phyloP scores from a whole-genome alignment of 2,888 invertebrate species.

The Choreutis nemorana region DNA sequence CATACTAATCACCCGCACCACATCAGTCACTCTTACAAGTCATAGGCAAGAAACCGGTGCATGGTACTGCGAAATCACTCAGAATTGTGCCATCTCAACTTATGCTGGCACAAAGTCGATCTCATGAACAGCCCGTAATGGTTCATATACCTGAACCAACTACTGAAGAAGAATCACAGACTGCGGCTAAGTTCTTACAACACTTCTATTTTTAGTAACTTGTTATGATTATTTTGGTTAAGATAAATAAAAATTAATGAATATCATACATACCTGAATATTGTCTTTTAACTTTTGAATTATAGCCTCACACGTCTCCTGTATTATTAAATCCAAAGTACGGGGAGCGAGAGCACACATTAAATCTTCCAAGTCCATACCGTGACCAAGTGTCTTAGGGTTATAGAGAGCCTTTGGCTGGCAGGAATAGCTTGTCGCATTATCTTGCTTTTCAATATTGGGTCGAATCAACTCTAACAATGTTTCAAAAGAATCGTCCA shows the following conservation, averaged over 20 bases:
- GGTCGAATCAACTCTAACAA: conserved; percentile 10
- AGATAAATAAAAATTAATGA: conserved; percentile 5
- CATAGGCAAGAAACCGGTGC: conserved; percentile 4
- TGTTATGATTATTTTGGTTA: conserved; percentile 5
- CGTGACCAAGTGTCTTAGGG: conserved; percentile 9
- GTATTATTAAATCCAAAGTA: conserved; percentile 7
- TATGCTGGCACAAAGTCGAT: conserved; percentile 5
- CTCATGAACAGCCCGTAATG: conserved; percentile 7
- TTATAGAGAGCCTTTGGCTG: conserved; percentile 9
- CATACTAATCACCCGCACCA: conserved; percentile 3
- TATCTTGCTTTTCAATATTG: conserved; percentile 10
- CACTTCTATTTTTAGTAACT: conserved; percentile 3
- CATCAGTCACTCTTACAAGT: conserved; percentile 4
- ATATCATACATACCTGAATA: conserved; percentile 5
- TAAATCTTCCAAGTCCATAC: conserved; percentile 8
- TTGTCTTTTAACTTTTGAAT: conserved; percentile 7
- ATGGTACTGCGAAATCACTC: conserved; percentile 5
- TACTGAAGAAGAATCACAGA: conserved; percentile 5
- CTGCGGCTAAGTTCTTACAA: conserved; percentile 4
- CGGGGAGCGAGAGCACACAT: conserved; percentile 8
- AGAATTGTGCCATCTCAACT: conserved; percentile 6
- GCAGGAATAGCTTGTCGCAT: conserved; percentile 9
- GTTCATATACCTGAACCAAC: conserved; percentile 5
- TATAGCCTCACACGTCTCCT: conserved; percentile 7
- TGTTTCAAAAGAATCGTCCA: conserved; percentile 10